A percentile compares a stretch with the other conserved stretches of the same genome.
Conservation (phyloP, 2,113 vertebrate genomes). For the Centrocercus urophasianus region DNA sequence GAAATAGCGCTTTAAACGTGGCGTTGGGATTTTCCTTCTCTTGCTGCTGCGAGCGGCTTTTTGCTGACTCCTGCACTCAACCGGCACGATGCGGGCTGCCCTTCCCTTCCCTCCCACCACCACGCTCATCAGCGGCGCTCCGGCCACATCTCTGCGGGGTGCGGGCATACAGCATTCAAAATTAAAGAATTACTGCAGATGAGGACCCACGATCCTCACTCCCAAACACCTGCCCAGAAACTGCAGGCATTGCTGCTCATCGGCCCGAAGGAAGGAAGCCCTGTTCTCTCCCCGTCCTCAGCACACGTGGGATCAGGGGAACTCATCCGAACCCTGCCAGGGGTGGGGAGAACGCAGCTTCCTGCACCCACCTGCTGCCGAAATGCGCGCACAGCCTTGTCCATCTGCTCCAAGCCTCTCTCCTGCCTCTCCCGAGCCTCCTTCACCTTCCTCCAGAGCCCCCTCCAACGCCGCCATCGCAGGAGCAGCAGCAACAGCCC, state of each 20-base stretch:
- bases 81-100: neutral
- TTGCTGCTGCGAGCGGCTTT: fast-evolving
- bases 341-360: neutral
- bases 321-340: too few relatives aligned
- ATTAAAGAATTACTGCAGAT: fast-evolving
- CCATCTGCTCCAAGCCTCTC: slow-evolving; percentile 44
- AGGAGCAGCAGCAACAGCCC: slow-evolving; percentile 32
- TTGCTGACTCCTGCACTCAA: neutral
- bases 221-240: neutral
- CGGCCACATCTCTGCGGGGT: fast-evolving
- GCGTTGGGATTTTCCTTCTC: neutral
- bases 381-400: neutral
- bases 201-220: neutral
- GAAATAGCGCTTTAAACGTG: neutral
- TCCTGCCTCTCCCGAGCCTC: slow-evolving; percentile 44
- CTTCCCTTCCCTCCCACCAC: neutral
- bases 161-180: fast-evolving
- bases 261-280: neutral
- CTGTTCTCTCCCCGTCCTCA: neutral
- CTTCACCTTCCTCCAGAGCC: slow-evolving; percentile 33
- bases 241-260: fast-evolving
- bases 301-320: too few relatives aligned
- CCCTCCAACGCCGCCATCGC: slow-evolving; percentile 15
- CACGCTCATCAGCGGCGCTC: neutral
- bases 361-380: slow-evolving; percentile 42